These are phyloP conservation scores for Pseudorhombus dupliciocellatus DNA, from an alignment of 2,113 vertebrate species.

Conservation along the genomic window DNA sequence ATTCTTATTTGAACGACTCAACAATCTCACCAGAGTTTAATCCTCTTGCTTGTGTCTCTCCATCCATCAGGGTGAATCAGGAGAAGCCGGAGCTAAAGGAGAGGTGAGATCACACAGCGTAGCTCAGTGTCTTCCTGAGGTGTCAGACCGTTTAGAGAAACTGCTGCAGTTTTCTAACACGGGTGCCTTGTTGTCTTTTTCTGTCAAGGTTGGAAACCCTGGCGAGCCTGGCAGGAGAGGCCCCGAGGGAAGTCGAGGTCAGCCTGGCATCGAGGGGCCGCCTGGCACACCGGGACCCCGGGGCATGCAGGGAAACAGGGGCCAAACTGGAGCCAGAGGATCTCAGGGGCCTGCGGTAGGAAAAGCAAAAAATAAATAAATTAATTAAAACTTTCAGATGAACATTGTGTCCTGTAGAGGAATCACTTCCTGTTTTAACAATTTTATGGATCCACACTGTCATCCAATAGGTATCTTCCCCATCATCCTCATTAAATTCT, in stretches of 20 bases:
- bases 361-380: too few relatives aligned
- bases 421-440: too few relatives aligned
- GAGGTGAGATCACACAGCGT: conserved; percentile 83
- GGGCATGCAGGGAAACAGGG: conserved; percentile 94
- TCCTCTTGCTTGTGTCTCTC: conserved; percentile 17
- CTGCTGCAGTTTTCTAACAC: conserved; percentile 3
- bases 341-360: conserved; percentile 91
- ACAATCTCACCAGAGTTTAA: background rate
- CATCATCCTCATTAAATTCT: too few relatives aligned
- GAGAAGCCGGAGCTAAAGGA: conserved; percentile 91
- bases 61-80: conserved; percentile 86
- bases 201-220: conserved; percentile 84
- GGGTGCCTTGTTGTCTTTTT: conserved; percentile 9
- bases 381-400: too few relatives aligned
- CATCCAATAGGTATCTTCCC: too few relatives aligned
- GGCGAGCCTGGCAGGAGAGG: conserved; percentile 90
- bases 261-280: conserved; percentile 91
- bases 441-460: too few relatives aligned
- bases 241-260: conserved; percentile 89
- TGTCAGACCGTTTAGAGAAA: background rate
- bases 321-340: conserved; percentile 88
- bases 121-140: background rate
- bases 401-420: too few relatives aligned
- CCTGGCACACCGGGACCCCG: conserved; percentile 87
- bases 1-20: background rate